Evolutionary conservation across 2,888 invertebrate genomes (phyloP), one percentile per base, ranked within the genome.

Genomic region (Andricus curvator): DNA sequence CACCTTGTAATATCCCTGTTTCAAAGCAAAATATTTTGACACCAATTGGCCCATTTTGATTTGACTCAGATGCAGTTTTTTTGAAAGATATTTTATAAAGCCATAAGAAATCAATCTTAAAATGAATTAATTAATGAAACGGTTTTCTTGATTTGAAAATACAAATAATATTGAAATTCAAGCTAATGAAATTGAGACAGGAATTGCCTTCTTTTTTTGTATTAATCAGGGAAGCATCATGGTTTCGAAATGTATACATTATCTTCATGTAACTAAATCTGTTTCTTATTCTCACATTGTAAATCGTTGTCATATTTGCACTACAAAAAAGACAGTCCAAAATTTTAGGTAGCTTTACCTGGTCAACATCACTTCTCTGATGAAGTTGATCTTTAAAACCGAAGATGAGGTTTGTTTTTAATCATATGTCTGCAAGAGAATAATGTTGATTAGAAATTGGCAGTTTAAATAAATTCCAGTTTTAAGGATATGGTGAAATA

Each of bases 401-500:
- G 94, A 88, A 98, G 94, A 91, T 97, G 97, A 60, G 97, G 96
- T 92, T 98, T 98, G 93, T 96, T 95, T 93, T 98, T 97, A 93
- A 97, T 94, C 95, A 98, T 97, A 93, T 97, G 96, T 92, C 97
- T 97, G 95, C 81, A 93, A 96, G 93, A 25, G 82, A 62, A 25
- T 2, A 25, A 62, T 62, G 4, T 62, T 25, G 25, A 62, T 62
- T 62, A 15, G 25, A 25, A 22, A 25, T 6, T 13, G 6, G 4
- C 13, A 62, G 15, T 25, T 60, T 62, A 4, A 62, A 22, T 15
- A 3, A 62, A 22, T 25, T 15, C 4, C 2, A 62, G 15, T 25
- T 62, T 13, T 25, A 22, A 25, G 25, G 17, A 17, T 15, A 22
- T 2, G 15, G 11, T 62, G 5, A 62, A 84, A 80, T 15, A 65